A percentile compares a stretch with the other conserved stretches of the same genome.
Conservation (phyloP, 2,888 invertebrate genomes). For the Tetragonisca angustula region DNA sequence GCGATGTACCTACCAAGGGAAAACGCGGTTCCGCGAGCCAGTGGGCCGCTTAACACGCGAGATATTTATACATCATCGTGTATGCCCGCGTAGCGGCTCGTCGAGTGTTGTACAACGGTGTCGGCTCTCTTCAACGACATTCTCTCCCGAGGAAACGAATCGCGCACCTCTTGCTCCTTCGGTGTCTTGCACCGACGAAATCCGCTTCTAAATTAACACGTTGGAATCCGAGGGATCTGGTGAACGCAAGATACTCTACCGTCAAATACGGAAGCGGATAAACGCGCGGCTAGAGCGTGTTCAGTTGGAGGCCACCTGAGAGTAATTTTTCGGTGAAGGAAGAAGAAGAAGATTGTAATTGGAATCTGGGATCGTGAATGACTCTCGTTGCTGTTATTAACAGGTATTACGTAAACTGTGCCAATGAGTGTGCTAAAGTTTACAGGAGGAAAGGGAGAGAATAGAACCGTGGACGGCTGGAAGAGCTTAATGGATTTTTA, state of each 20-base stretch:
- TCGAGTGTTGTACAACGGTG: neutral
- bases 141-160: conserved; percentile 21
- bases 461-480: neutral
- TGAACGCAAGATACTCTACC: conserved; percentile 14
- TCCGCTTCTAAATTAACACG: conserved; percentile 16
- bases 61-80: conserved; percentile 49
- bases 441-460: neutral
- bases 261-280: neutral
- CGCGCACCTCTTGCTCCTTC: neutral
- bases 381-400: neutral
- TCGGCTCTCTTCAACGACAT: conserved; percentile 12
- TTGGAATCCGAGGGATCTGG: conserved; percentile 15
- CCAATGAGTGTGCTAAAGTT: neutral
- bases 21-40: conserved; percentile 35
- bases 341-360: neutral
- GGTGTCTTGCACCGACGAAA: neutral
- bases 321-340: neutral
- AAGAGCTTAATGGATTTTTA: conserved; percentile 28
- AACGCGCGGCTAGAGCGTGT: neutral
- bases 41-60: conserved; percentile 25
- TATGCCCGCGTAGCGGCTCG: conserved; percentile 36
- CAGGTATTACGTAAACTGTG: neutral
- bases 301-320: neutral
- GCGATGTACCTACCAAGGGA: conserved; percentile 48
- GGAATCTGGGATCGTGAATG: neutral